Evolutionary conservation across 2,888 invertebrate species (phyloP), one percentile per base, ranked within the genome.

Genomic region (Drepanosiphum platanoidis): DNA sequence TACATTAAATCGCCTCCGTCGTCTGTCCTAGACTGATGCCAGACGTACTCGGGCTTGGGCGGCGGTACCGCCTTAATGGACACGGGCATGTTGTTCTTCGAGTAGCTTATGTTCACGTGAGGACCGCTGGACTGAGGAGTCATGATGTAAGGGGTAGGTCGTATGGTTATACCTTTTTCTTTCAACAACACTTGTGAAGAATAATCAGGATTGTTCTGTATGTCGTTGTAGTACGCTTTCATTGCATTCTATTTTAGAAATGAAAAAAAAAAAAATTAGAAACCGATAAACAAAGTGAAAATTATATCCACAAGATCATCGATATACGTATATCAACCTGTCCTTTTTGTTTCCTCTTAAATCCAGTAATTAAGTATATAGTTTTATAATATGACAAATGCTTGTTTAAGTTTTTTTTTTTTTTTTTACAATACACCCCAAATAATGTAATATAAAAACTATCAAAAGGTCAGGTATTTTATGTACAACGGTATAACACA

Each of bases 171-270:
- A 61, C 86, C 87, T 64, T 87, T 86, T 39, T 87, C 83, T 80
- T 86, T 86, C 30, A 84, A 68, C 82, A 88, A 87, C 86, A 90
- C 88, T 89, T 92, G 91, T 78, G 93, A 92, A 46, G 93, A 92
- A 34, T 93, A 89, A 89, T 93, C 93, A 83, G 92, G 92, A 91
- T 93, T 93, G 86, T 91, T 92, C 88, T 93, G 93, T 1, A 97
- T 92, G 90, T 98, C 97, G 90, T 94, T 95, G 87, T 95, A 91
- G 88, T 97, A 96, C 0, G 97, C 96, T 88, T 93, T 94, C 93
- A 97, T 91, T 0, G 97, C 97, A 27, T 95, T 96, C 89, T 92
- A 87, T 58, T n/a, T 46, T 70, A 68, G 70, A n/a, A 61, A 8
- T 32, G 30, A 52, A n/a, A 77, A 70, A 74, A 68, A 30, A 58